phyloP scores from a whole-genome alignment of 1,140 invertebrate genomes.

The Lordiphosa stackelbergi region DNA sequence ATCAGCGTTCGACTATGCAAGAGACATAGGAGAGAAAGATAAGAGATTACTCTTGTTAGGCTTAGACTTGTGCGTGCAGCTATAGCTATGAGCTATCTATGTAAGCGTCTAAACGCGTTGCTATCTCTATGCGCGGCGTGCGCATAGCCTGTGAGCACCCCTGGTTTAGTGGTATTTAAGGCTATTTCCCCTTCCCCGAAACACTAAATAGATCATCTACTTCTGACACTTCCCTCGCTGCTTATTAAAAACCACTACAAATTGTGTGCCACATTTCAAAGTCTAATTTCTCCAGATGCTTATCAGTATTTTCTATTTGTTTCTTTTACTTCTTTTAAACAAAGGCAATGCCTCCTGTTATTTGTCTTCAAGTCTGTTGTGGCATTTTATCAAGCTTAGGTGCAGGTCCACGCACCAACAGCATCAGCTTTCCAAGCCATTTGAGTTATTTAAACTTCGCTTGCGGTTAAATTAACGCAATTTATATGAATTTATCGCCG shows the following conservation, averaged over 20 bases:
- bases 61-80: too few relatives aligned
- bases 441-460: slow-evolving; percentile 65
- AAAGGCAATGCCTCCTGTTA: slow-evolving; percentile 18
- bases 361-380: slow-evolving; percentile 50
- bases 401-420: slow-evolving; percentile 5
- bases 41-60: too few relatives aligned
- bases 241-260: slow-evolving; percentile 70
- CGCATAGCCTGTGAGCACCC: too few relatives aligned
- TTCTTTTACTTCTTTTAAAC: slow-evolving; percentile 9
- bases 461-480: slow-evolving; percentile 71
- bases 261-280: slow-evolving; percentile 66
- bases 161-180: too few relatives aligned
- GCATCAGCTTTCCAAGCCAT: slow-evolving; percentile 35
- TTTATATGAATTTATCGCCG: slow-evolving; percentile 67
- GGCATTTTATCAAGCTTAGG: slow-evolving; percentile 60
- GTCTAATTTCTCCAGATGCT: slow-evolving; percentile 54
- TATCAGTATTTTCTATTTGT: slow-evolving; percentile 8
- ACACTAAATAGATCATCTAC: too few relatives aligned
- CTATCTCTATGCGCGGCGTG: too few relatives aligned
- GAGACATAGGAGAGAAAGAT: too few relatives aligned
- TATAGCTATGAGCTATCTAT: too few relatives aligned
- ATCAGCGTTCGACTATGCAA: too few relatives aligned
- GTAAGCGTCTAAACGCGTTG: too few relatives aligned
- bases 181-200: too few relatives aligned
- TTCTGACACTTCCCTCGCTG: slow-evolving; percentile 28